Percentiles rank a stretch among this genome's conserved stretches.
Conservation (phyloP, 2,113 vertebrate genomes). For the Myanophis thanlyinensis region DNA sequence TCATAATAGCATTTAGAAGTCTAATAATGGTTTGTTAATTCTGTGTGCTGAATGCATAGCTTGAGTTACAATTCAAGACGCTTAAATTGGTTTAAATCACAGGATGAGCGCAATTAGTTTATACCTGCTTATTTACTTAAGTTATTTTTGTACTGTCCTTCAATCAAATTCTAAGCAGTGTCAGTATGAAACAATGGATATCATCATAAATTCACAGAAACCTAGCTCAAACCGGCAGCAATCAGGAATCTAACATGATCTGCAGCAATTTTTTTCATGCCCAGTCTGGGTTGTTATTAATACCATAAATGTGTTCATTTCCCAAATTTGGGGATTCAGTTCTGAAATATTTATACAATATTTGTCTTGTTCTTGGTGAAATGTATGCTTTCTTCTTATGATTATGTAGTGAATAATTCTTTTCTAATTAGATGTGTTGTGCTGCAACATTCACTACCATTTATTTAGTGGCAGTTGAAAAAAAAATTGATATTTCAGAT, state of each 20-base stretch:
- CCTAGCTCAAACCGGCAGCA: neutral
- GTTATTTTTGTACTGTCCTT: neutral
- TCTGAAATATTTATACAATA: neutral
- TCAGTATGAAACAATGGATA: neutral
- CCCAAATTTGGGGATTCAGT: neutral
- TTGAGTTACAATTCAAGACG: neutral
- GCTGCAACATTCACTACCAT: neutral
- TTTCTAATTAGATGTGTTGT: neutral
- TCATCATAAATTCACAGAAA: neutral
- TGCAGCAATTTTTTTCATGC: neutral
- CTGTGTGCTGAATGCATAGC: neutral
- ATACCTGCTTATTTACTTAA: neutral
- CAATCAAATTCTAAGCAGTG: neutral
- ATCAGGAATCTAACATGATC: no score
- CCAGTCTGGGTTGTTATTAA: neutral
- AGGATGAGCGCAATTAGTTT: neutral
- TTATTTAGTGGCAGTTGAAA: neutral
- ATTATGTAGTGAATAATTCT: neutral
- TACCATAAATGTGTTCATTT: neutral
- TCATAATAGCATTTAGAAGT: neutral
- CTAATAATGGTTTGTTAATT: neutral
- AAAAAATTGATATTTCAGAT: neutral
- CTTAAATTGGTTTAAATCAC: neutral
- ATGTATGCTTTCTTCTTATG: neutral
- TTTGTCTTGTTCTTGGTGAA: neutral